These are phyloP conservation scores for Melipona bicolor DNA, from an alignment of 2,888 invertebrate genomes.

Conservation along the genomic window DNA sequence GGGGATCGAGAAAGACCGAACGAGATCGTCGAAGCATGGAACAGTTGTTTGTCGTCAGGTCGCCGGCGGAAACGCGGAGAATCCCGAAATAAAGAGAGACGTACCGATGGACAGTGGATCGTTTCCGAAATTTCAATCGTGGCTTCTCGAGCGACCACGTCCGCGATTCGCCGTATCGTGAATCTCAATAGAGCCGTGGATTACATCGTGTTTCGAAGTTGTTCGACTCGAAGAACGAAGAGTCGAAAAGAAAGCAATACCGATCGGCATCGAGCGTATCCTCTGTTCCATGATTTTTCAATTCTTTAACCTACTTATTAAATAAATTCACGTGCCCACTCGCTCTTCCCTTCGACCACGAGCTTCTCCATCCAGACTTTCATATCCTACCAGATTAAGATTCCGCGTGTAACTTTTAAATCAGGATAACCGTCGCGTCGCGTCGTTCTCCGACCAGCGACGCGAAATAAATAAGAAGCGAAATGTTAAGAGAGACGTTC, in stretches of 20 bases:
- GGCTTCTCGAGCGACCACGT: not conserved
- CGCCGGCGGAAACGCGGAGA: not conserved
- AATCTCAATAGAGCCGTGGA: not conserved
- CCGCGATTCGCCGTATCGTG: conserved; percentile 4
- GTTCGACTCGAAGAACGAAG: conserved; percentile 17
- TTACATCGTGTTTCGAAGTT: conserved; percentile 13
- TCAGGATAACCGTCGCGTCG: conserved; percentile 25
- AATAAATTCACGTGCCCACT: conserved; percentile 35
- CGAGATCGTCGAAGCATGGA: not conserved
- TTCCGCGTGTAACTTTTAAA: conserved; percentile 38
- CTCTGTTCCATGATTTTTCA: conserved; percentile 36
- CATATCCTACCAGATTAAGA: conserved; percentile 22
- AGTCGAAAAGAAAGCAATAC: conserved; percentile 11
- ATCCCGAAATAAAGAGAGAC: conserved; percentile 4
- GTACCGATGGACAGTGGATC: conserved; percentile 2
- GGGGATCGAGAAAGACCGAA: not conserved
- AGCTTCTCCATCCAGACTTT: conserved; percentile 43
- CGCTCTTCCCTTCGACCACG: conserved; percentile 6
- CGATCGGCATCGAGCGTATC: conserved; percentile 44
- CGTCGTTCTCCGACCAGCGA: not conserved
- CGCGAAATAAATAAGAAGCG: not conserved
- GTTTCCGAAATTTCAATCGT: conserved; percentile 26
- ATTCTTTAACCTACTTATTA: conserved; percentile 53
- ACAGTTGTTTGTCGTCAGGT: not conserved
- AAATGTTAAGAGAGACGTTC: not conserved